Percentiles rank a stretch among this genome's conserved stretches.
phyloP scores from a whole-genome alignment of 2,888 invertebrate species.

The Bembecia ichneumoniformis region DNA sequence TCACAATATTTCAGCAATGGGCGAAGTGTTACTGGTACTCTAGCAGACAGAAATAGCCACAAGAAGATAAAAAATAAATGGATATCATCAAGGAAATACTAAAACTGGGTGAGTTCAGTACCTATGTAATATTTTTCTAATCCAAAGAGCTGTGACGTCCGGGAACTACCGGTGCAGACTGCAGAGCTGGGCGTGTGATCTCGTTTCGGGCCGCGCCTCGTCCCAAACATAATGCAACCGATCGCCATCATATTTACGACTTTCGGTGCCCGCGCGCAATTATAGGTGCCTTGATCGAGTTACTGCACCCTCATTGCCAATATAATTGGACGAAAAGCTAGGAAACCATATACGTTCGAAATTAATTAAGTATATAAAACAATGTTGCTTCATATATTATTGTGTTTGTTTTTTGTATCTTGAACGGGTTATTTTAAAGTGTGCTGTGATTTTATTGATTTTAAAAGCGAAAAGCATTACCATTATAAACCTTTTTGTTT shows the following conservation, averaged over 20 bases:
- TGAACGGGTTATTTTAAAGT: too few relatives aligned
- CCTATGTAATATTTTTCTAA: not conserved
- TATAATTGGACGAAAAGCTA: not conserved
- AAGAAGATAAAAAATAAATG: too few relatives aligned
- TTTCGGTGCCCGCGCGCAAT: not conserved
- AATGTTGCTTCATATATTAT: too few relatives aligned
- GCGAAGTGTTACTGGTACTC: too few relatives aligned
- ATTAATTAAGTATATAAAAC: too few relatives aligned
- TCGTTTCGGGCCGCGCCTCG: constrained; percentile 25
- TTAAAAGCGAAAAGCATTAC: too few relatives aligned
- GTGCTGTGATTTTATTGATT: too few relatives aligned
- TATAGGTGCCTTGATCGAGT: not conserved
- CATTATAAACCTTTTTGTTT: too few relatives aligned
- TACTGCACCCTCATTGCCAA: not conserved
- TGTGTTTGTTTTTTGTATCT: too few relatives aligned
- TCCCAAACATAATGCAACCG: constrained; percentile 36
- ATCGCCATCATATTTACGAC: constrained; percentile 56
- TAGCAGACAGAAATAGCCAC: too few relatives aligned
- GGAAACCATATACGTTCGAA: not conserved
- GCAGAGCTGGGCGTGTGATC: constrained; percentile 17
- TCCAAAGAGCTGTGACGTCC: not conserved
- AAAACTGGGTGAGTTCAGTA: not conserved
- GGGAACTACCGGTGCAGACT: not conserved
- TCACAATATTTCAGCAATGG: too few relatives aligned
- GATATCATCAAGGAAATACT: too few relatives aligned